phyloP scores from a whole-genome alignment of 1,140 invertebrate species.

The Magallana ariakensis region DNA sequence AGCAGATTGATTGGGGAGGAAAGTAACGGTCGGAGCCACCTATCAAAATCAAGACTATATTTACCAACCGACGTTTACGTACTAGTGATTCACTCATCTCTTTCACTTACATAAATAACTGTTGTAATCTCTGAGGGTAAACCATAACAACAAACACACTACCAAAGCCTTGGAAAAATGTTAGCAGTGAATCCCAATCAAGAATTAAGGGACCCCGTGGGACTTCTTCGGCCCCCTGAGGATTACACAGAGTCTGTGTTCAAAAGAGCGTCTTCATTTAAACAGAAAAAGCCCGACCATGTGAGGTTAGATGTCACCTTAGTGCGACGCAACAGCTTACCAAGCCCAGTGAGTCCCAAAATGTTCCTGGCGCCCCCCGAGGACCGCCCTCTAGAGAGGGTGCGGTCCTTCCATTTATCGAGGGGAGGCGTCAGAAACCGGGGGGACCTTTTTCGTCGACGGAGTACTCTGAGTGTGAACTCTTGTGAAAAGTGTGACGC shows the following conservation, averaged over 20 bases:
- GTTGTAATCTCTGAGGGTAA: neutral
- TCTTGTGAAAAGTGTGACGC: neutral
- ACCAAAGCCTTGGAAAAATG: neutral
- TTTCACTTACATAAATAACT: neutral
- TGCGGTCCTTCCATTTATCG: slow-evolving; percentile 24
- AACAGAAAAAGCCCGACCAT: slow-evolving; percentile 21
- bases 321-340: slow-evolving; percentile 15
- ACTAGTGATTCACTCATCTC: slow-evolving; percentile 23
- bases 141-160: slow-evolving; percentile 2
- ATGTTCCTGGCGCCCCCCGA: slow-evolving; percentile 3
- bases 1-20: neutral
- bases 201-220: neutral
- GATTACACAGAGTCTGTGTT: neutral
- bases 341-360: neutral
- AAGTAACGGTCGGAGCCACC: slow-evolving; percentile 1
- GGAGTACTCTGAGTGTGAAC: neutral
- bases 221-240: neutral
- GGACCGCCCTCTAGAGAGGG: neutral
- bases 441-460: neutral
- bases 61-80: neutral
- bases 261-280: slow-evolving; percentile 21
- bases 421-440: slow-evolving; percentile 19
- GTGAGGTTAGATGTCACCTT: neutral
- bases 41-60: slow-evolving; percentile 15
- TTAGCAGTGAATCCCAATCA: neutral